phyloP scores from a whole-genome alignment of 2,113 vertebrate genomes.

The Lucifuga dentata region DNA sequence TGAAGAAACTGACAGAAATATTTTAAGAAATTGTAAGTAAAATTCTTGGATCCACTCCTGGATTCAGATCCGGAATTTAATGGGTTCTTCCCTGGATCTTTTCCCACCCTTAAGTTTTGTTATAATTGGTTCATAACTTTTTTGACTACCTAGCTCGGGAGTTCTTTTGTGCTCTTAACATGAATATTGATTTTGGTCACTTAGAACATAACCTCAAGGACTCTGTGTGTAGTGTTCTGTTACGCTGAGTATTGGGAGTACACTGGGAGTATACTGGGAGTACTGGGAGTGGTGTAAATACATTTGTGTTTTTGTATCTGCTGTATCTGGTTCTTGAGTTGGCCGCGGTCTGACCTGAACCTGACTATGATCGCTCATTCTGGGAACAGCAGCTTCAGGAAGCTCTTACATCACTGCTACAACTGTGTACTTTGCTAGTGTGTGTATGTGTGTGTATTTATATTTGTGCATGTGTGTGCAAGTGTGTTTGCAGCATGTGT shows the following conservation, averaged over 20 bases:
- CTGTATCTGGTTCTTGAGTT: conserved; percentile 15
- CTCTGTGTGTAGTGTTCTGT: no score
- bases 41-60: no score
- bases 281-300: conserved; percentile 28
- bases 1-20: no score
- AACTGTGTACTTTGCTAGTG: conserved; percentile 26
- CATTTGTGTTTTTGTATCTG: not conserved
- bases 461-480: conserved; percentile 6
- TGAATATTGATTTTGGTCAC: no score
- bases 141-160: no score
- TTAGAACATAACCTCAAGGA: no score
- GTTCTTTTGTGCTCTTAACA: no score
- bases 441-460: not conserved
- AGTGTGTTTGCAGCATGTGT: not conserved
- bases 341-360: conserved; percentile 2
- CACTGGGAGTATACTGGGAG: not conserved
- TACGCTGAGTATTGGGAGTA: not conserved
- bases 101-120: no score
- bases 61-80: no score
- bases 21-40: no score
- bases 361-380: conserved; percentile 15
- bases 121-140: no score
- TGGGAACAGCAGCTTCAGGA: conserved; percentile 43
- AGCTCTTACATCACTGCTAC: conserved; percentile 57
- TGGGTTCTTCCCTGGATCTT: no score